Conservation (phyloP, 2,888 invertebrate genomes). For the Dicyrtomina minuta region DNA sequence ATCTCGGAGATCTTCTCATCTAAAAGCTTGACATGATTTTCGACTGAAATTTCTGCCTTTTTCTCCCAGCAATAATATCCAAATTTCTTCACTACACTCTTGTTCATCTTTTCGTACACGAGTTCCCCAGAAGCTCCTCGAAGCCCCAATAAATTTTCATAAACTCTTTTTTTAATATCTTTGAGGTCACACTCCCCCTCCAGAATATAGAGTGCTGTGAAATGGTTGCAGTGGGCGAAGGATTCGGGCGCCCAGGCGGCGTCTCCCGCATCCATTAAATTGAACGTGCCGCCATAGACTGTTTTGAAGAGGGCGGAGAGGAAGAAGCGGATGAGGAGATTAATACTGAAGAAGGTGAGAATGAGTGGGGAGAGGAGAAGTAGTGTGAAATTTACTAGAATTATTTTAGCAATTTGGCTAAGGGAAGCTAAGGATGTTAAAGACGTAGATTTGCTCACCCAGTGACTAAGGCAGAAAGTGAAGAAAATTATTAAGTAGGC, state of each 20-base stretch:
- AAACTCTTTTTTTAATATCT: conserved; percentile 42
- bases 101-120: conserved; percentile 45
- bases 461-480: too few relatives aligned
- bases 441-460: too few relatives aligned
- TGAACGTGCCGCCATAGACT: background rate
- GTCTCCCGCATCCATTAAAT: conserved; percentile 30
- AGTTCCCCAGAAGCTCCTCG: background rate
- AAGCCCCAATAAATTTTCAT: conserved; percentile 34
- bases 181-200: conserved; percentile 43
- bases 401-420: too few relatives aligned
- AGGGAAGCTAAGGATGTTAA: too few relatives aligned
- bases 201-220: conserved; percentile 48
- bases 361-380: background rate
- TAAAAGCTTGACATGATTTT: conserved; percentile 41
- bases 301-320: background rate
- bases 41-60: conserved; percentile 37
- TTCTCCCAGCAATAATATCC: conserved; percentile 49
- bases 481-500: too few relatives aligned
- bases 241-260: conserved; percentile 44
- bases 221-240: conserved; percentile 45
- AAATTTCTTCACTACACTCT: conserved; percentile 40
- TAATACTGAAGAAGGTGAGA: background rate
- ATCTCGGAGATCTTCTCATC: conserved; percentile 27
- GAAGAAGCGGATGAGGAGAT: background rate
- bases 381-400: background rate